These are phyloP conservation scores for Alectoris magna DNA, from an alignment of 2,797 vertebrate species.

Conservation along the genomic window DNA sequence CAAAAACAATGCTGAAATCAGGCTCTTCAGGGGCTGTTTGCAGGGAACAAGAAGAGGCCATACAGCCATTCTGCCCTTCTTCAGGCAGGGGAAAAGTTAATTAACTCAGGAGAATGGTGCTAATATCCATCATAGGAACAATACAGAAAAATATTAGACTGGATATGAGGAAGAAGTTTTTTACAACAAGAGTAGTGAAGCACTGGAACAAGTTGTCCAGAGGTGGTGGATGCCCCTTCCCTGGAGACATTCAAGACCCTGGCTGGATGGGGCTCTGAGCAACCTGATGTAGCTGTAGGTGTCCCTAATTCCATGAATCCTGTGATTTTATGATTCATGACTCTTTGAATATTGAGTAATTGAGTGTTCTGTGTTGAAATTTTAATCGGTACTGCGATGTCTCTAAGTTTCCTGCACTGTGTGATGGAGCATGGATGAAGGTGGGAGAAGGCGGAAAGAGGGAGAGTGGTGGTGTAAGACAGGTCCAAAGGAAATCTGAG, in stretches of 20 bases:
- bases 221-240: no score
- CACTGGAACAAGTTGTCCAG: no score
- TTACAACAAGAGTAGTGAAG: no score
- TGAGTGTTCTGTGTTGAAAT: not conserved
- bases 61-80: not conserved
- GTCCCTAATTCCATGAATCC: no score
- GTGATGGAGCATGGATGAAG: not conserved
- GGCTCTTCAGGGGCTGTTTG: not conserved
- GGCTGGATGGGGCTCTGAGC: no score
- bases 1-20: not conserved
- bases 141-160: no score
- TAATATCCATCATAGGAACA: not conserved
- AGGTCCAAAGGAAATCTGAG: not conserved
- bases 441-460: not conserved
- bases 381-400: not conserved
- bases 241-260: no score
- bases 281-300: no score
- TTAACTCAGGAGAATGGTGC: not conserved
- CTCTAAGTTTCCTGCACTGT: not conserved
- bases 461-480: not conserved
- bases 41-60: not conserved
- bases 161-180: no score
- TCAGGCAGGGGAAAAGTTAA: not conserved
- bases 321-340: no score
- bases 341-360: not conserved